Conservation (phyloP, 2,113 vertebrate species). For the Rhinolophus sinicus region DNA sequence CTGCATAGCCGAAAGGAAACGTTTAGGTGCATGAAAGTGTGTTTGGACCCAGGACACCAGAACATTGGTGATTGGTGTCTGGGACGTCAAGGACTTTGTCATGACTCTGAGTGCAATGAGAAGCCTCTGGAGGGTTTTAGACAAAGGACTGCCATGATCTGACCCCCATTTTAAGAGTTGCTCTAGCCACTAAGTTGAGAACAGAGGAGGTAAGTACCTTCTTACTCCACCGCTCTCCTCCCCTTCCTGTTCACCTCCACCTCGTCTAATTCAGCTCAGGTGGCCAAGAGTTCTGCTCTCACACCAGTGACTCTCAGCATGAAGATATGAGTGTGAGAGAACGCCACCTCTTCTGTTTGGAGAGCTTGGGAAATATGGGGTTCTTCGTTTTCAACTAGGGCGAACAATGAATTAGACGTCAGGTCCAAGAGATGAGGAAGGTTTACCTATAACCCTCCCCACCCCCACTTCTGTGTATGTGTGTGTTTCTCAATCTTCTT, state of each 20-base stretch:
- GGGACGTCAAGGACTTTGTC: not conserved
- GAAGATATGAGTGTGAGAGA: not conserved
- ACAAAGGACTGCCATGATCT: not conserved
- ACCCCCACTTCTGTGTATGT: not conserved
- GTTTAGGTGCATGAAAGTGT: not conserved
- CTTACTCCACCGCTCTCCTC: not conserved
- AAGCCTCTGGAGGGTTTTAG: not conserved
- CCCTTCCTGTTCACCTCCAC: not conserved
- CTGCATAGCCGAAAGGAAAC: not conserved
- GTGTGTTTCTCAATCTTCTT: not conserved
- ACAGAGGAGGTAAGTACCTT: not conserved
- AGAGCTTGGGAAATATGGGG: not conserved
- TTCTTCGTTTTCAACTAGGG: not conserved
- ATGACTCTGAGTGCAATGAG: not conserved
- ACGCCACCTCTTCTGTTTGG: not conserved
- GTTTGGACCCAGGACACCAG: not conserved
- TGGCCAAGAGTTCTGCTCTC: not conserved
- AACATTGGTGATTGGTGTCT: not conserved
- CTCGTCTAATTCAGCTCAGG: not conserved
- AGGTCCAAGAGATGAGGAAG: not conserved
- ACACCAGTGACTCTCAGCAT: not conserved
- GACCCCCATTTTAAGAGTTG: not conserved
- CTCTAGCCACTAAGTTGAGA: not conserved
- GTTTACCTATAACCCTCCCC: too few species aligned
- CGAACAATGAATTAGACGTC: not conserved